phyloP scores from a whole-genome alignment of 2,797 vertebrate species.

The Takifugu rubripes region DNA sequence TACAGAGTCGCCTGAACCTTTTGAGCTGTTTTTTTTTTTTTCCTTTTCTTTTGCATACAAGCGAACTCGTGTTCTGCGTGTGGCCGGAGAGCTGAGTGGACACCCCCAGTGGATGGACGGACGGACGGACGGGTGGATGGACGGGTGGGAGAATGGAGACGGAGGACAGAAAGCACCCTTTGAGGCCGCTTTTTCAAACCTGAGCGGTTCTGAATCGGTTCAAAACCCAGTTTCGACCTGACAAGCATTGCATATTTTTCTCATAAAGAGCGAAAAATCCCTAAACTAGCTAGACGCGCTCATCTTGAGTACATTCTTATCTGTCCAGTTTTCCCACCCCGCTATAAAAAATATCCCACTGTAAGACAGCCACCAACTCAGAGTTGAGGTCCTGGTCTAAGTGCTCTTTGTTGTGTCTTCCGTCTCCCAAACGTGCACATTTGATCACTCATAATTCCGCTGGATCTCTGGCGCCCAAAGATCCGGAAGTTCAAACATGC shows the following conservation, averaged over 20 bases:
- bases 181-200: constrained; percentile 69
- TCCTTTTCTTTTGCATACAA: constrained; percentile 37
- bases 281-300: constrained; percentile 35
- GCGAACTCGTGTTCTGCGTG: constrained; percentile 13
- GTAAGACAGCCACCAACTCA: constrained; percentile 16
- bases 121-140: constrained; percentile 13
- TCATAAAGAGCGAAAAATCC: constrained; percentile 31
- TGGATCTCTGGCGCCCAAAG: no score
- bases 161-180: constrained; percentile 57
- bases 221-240: constrained; percentile 51
- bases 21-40: constrained; percentile 11
- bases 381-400: not conserved
- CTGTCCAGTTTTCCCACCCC: constrained; percentile 58
- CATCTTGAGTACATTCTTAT: constrained; percentile 70
- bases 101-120: constrained; percentile 4
- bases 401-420: constrained; percentile 21
- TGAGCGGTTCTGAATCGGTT: constrained; percentile 60
- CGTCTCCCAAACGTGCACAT: not conserved
- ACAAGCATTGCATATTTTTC: constrained; percentile 71
- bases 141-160: constrained; percentile 7
- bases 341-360: constrained; percentile 56
- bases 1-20: constrained; percentile 23
- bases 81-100: constrained; percentile 22
- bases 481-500: no score
- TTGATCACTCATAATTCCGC: no score